Evolutionary conservation across 2,113 vertebrate species (phyloP), one percentile per base, ranked within the genome.

Genomic region (Phyllostomus discolor): DNA sequence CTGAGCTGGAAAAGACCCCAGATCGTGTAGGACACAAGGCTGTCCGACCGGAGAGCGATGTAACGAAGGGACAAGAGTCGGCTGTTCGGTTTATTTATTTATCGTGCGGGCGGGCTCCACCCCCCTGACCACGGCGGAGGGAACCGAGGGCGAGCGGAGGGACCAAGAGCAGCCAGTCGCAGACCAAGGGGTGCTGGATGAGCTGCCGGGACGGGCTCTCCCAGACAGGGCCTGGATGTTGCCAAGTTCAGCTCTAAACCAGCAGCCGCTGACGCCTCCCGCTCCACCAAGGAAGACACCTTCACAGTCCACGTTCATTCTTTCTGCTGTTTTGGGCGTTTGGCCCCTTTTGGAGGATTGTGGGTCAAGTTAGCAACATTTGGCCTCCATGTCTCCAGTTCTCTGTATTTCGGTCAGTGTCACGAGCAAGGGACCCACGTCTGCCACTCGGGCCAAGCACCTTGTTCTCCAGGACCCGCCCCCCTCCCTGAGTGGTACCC

Each of bases 1-100:
- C 75, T 48, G 16, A 66, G 35, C 7, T 88, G 38, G 79, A 93
- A 38, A 15, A 66, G 6, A 43, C 10, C 31, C 70, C 52, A 15
- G 52, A 28, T 43, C 19, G 14, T 2, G 3, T 3, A 17, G n/a
- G 17, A 2, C 11, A 7, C 28, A 4, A 10, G 35, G 28, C 20
- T 50, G 33, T n/a, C 90, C 70, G 67, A 31, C 50, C 12, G 35
- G 24, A 54, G 41, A 72, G 62, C 11, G 16, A 38, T 31, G 2
- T 10, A 26, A 73, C 0, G 3, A 14, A 81, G 80, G 52, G 24
- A n/a, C 52, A 26, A 59, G 54, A 83, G 16, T n/a, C 16, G 8
- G 10, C n/a, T 54, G 10, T 69, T 28, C n/a, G 41, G 4, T 43
- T 41, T 35, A 0, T 72, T 22, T 72, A 8, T 43, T 41, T 35